Base-by-base conservation (phyloP, 2,797 vertebrate genomes). In the Australoheros facetus region DNA sequence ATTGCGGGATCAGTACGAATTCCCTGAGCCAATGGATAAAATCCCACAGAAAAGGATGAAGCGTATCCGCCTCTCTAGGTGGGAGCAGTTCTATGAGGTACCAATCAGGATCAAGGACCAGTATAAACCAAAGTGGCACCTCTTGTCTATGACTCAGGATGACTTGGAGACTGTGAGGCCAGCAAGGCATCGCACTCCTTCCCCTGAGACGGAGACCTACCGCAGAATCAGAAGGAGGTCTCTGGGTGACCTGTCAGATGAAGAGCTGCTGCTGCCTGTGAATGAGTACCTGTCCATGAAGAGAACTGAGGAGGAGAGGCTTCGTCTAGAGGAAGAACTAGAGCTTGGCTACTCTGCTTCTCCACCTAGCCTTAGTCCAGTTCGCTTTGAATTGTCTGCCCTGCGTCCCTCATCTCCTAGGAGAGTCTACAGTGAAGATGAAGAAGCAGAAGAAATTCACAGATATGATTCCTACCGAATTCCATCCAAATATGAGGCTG, bases 51-150 rank as follows among this genome's bases (percentile, higher is more conserved):
- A 98, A 90, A 96, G 97, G 79, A 97, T 97, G 92, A 99, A 99
- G 88, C 97, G 98, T 58, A 99, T 99, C 82, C 97, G 98, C 55
- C 97, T 99, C 71, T 99, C 98, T 34, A 96, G 98, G 81, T 99
- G 98, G 98, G 98, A 99, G 58, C 97, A 99, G 91, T 99, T 99
- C 94, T 99, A 99, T 0, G 98, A 98, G 85, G 97, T 98, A 87
- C 98, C 98, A 6, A 92, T 99, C 79, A 97, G 98, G 75, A 97
- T 99, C 91, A 96, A 98, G 78, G 98, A 99, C 86, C 97, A 99
- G 58, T 99, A 99, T 84, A 98, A 97, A 83, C 97, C 96, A 13
- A 98, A 92, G 85, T 99, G 98, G 98, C 96, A 94, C 39, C 96
- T 99, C 90, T 96, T 97, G 59, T 95, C 96, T 78, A 77, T 97